Evolutionary conservation across 64 coral and sea anemone genomes (phyloP).

Genomic region (Acropora yongei): DNA sequence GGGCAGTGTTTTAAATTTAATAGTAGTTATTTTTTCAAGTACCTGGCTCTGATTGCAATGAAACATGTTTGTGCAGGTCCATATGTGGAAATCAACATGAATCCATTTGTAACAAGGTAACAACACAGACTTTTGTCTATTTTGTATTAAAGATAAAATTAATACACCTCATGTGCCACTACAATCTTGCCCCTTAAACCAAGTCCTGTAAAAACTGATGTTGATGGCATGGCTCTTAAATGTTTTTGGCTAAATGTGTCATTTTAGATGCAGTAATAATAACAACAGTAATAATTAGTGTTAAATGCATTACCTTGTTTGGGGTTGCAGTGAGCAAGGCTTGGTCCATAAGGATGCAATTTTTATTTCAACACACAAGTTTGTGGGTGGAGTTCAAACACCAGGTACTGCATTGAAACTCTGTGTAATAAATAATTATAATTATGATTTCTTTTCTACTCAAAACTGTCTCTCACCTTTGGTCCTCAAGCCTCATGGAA

Average conservation of each 20-base stretch:
- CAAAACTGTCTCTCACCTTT: too few relatives aligned
- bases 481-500: too few relatives aligned
- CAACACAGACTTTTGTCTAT: neutral
- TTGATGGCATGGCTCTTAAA: too few relatives aligned
- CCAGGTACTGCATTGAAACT: constrained; percentile 63
- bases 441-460: neutral
- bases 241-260: neutral
- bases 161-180: too few relatives aligned
- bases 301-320: neutral
- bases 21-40: too few relatives aligned
- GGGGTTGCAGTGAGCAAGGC: constrained; percentile 75
- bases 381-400: constrained; percentile 92
- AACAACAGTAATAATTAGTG: neutral
- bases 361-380: constrained; percentile 95
- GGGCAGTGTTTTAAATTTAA: too few relatives aligned
- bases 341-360: constrained; percentile 94
- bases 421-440: neutral
- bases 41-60: too few relatives aligned
- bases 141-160: too few relatives aligned
- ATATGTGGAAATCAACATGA: constrained; percentile 97
- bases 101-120: constrained; percentile 87
- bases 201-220: too few relatives aligned
- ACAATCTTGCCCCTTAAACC: too few relatives aligned
- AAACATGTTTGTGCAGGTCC: constrained; percentile 56
- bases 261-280: too few relatives aligned